Evolutionary conservation across 92 coral and sea anemone species (phyloP).

Genomic region (Palythoa grandiflora): DNA sequence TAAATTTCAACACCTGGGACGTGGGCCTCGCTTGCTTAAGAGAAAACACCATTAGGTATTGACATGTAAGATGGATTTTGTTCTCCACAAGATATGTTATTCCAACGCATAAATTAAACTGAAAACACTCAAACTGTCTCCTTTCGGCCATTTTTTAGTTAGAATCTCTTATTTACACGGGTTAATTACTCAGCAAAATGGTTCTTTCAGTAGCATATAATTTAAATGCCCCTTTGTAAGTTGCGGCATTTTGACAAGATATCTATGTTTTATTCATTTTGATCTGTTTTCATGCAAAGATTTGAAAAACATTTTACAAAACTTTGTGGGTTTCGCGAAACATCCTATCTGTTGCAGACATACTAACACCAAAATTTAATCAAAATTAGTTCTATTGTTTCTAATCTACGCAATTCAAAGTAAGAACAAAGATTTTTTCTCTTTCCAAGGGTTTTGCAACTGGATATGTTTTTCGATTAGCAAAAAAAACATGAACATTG

Average conservation of each 20-base stretch:
- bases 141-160: neutral
- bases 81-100: neutral
- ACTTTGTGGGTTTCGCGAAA: too few species aligned
- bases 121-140: neutral
- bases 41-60: neutral
- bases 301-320: neutral
- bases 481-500: too few species aligned
- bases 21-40: neutral
- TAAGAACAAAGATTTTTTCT: too few species aligned
- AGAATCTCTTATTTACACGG: neutral
- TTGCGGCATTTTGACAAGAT: neutral
- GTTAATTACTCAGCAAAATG: neutral
- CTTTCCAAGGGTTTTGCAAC: too few species aligned
- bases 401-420: too few species aligned
- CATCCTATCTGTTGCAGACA: too few species aligned
- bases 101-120: neutral
- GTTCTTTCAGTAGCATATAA: neutral
- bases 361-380: too few species aligned
- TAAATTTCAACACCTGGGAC: neutral
- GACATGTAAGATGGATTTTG: neutral
- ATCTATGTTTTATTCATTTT: neutral
- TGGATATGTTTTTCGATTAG: too few species aligned
- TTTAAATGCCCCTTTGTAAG: neutral
- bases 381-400: too few species aligned
- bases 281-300: neutral